Evolutionary conservation across 2,113 vertebrate genomes (phyloP).

Genomic region (Mesoclemmys tuberculata): DNA sequence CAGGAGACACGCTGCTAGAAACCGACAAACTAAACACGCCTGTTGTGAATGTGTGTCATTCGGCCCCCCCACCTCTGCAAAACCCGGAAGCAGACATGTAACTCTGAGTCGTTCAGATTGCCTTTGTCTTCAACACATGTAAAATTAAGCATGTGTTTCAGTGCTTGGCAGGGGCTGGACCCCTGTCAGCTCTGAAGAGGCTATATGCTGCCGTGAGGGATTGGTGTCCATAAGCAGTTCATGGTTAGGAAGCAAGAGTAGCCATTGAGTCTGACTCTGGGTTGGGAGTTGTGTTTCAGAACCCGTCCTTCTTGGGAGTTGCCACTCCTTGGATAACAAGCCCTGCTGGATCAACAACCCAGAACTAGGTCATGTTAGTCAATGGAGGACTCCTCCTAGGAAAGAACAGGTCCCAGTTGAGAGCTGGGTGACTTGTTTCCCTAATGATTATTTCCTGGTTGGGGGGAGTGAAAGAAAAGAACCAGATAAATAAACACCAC

Average conservation of each 20-base stretch:
- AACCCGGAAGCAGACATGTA: fast-evolving
- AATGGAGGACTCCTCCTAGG: background rate
- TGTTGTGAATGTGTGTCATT: background rate
- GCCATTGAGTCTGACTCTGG: background rate
- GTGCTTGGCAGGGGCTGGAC: background rate
- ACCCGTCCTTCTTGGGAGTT: background rate
- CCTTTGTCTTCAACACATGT: fast-evolving
- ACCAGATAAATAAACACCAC: background rate
- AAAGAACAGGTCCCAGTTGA: conserved; percentile 34
- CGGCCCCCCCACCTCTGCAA: background rate
- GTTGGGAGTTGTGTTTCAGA: background rate
- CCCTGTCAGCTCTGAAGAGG: background rate
- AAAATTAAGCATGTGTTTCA: background rate
- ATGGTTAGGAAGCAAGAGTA: conserved; percentile 1
- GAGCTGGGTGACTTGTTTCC: conserved; percentile 12
- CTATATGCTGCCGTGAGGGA: background rate
- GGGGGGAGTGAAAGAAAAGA: background rate
- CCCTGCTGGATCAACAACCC: background rate
- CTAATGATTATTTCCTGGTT: background rate
- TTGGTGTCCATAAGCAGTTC: background rate
- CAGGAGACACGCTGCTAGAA: background rate
- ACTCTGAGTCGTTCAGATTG: fast-evolving
- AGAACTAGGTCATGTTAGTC: background rate
- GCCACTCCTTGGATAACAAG: background rate
- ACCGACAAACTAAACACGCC: background rate